Conservation (phyloP, 2,888 invertebrate species). For the Atherix ibis region DNA sequence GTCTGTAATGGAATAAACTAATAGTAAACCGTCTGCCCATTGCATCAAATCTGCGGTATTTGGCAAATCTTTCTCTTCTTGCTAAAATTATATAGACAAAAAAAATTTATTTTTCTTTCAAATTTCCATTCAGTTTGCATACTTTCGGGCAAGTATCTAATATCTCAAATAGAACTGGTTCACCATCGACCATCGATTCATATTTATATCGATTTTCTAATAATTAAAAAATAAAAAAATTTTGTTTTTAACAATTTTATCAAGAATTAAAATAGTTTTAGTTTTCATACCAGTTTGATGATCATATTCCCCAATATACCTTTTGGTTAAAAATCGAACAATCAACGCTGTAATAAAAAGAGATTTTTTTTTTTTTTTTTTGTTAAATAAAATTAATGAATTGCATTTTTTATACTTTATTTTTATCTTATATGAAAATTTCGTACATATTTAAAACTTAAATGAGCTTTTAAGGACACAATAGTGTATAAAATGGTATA, state of each 20-base stretch:
- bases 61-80: conserved; percentile 60
- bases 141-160: conserved; percentile 65
- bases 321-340: conserved; percentile 79
- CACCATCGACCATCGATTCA: conserved; percentile 74
- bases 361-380: too few relatives aligned
- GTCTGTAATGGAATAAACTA: conserved; percentile 85
- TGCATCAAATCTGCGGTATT: conserved; percentile 52
- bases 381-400: too few relatives aligned
- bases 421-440: too few relatives aligned
- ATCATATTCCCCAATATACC: conserved; percentile 91
- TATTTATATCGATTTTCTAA: conserved; percentile 81
- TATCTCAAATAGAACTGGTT: conserved; percentile 80
- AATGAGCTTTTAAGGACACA: too few relatives aligned
- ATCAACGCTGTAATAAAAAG: conserved; percentile 50
- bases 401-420: too few relatives aligned
- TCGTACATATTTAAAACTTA: too few relatives aligned
- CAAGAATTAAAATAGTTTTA: too few relatives aligned
- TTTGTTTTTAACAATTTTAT: neutral
- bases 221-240: conserved; percentile 2
- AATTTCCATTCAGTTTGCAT: conserved; percentile 9
- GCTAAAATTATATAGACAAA: conserved; percentile 4
- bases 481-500: too few relatives aligned
- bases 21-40: conserved; percentile 80
- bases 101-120: neutral
- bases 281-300: conserved; percentile 65